Evolutionary conservation across 2,888 invertebrate species (phyloP), one percentile per base, ranked within the genome.

Genomic region (Chymomyza fuscimana): DNA sequence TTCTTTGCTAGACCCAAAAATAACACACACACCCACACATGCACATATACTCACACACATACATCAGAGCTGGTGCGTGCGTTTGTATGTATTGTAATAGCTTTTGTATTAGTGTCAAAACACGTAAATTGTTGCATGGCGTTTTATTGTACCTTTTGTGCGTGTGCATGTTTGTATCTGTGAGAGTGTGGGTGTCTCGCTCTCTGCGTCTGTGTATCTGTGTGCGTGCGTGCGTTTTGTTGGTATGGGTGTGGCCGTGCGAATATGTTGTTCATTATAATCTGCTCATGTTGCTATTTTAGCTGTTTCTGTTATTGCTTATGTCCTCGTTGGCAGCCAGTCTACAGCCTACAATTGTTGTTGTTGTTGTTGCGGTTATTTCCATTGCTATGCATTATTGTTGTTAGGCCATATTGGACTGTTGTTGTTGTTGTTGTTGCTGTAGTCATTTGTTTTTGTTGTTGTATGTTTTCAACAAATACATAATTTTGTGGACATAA

Each of bases 401-500:
- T 80, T 83, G 83, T 80, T 81, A 68, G 77, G 73, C 69, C 71
- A 76, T 79, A 79, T 86, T 82, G 70, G 81, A 78, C 67, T 78
- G 71, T 67, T 73, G 68, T 59, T 74, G 63, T 62, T 79, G 70
- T 63, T 77, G 70, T 52, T 69, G 70, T 58, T 71, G 58, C 60
- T 74, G 76, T 54, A 19, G 36, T 25, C 46, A 25, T 63, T 50
- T 65, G 65, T 25, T 64, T 54, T 64, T 5, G 52, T 60, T 64
- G 60, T 66, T 80, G 82, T 82, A 78, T 84, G 87, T 82, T 86
- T 87, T 86, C 85, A 87, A 85, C 85, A 86, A 86, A 86, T 87
- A 87, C 85, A 85, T 86, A 86, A 86, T 86, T 87, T 86, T 87
- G 85, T 85, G 81, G 87, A 87, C 87, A 87, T 85, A 81, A 87